Conservation (phyloP, 2,797 vertebrate genomes). For the Sebastes itinus region DNA sequence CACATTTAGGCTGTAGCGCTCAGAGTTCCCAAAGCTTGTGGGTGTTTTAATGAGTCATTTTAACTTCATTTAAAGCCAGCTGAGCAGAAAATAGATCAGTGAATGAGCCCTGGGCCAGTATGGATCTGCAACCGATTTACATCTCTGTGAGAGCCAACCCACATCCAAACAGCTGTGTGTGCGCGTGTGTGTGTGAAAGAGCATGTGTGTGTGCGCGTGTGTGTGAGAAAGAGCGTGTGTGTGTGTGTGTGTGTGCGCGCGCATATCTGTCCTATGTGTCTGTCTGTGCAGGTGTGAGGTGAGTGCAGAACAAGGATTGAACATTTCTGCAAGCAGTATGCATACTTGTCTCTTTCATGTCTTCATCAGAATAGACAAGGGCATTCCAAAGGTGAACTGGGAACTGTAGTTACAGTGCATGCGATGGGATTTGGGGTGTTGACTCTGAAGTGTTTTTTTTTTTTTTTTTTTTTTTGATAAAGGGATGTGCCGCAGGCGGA, state of each 20-base stretch:
- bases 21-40: constrained; percentile 98
- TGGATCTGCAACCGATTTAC: constrained; percentile 91
- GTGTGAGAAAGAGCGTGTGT: background rate
- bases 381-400: constrained; percentile 75
- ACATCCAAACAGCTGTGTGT: constrained; percentile 83
- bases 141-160: constrained; percentile 90
- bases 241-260: background rate
- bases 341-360: constrained; percentile 66
- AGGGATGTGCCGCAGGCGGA: constrained; percentile 80
- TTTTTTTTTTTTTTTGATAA: constrained; percentile 80
- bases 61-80: constrained; percentile 99
- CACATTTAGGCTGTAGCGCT: constrained; percentile 98
- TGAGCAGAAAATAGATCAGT: constrained; percentile 99
- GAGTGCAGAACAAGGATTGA: constrained; percentile 56
- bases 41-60: constrained; percentile 99
- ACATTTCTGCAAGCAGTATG: constrained; percentile 52
- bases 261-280: constrained; percentile 51
- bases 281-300: constrained; percentile 70
- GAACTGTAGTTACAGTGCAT: constrained; percentile 72
- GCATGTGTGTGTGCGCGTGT: constrained; percentile 40
- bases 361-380: constrained; percentile 74
- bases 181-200: constrained; percentile 34
- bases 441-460: constrained; percentile 68
- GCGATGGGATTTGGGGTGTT: constrained; percentile 73
- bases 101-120: constrained; percentile 97